Conservation (phyloP, 2,113 vertebrate species). For the Paralichthys olivaceus region DNA sequence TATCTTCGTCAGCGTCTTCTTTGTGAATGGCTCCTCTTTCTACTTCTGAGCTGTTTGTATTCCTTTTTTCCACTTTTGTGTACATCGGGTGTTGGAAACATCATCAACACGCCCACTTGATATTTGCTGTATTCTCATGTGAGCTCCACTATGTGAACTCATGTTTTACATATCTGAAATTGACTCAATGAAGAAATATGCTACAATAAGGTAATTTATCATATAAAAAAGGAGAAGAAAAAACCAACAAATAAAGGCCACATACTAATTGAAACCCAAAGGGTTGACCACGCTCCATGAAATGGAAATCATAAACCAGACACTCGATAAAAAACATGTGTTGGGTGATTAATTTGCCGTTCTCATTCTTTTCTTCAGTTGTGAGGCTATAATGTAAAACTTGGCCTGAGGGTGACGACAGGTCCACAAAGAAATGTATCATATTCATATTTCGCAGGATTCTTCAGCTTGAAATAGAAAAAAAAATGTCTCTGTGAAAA, state of each 20-base stretch:
- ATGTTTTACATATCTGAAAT: too few relatives aligned
- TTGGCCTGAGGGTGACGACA: background rate
- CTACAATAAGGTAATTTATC: too few relatives aligned
- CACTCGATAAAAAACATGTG: background rate
- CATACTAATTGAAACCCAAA: background rate
- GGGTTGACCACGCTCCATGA: background rate
- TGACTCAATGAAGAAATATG: background rate
- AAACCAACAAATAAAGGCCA: background rate
- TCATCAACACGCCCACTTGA: too few relatives aligned
- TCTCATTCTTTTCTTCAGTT: background rate
- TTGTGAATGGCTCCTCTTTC: too few relatives aligned
- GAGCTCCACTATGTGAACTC: too few relatives aligned
- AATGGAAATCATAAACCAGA: background rate
- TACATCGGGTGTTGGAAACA: too few relatives aligned
- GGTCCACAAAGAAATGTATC: background rate
- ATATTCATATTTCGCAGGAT: background rate
- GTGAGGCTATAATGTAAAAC: background rate
- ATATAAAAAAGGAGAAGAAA: background rate
- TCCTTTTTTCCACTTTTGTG: too few relatives aligned
- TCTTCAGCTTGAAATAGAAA: background rate
- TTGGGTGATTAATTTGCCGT: background rate
- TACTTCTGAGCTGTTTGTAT: too few relatives aligned
- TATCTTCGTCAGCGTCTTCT: too few relatives aligned
- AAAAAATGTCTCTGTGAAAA: background rate
- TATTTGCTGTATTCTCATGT: too few relatives aligned